Percentiles rank a stretch among this genome's conserved stretches.
Evolutionary conservation across 1,140 invertebrate species (phyloP).

Genomic region (Scaptomyza graminum): DNA sequence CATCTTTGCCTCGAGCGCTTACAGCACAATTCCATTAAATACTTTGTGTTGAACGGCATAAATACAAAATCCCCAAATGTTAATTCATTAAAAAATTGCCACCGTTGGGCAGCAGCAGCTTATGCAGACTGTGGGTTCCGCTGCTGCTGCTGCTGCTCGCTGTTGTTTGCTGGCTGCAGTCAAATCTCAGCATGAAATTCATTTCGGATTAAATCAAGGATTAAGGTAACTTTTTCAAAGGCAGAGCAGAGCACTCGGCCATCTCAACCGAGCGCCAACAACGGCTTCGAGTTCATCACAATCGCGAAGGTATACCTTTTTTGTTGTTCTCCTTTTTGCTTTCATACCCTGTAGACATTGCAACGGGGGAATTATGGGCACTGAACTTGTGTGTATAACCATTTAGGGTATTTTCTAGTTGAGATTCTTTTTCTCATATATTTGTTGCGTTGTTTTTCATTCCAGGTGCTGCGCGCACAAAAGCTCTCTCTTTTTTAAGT

Average conservation of each 20-base stretch:
- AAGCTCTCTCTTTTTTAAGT: constrained; percentile 50
- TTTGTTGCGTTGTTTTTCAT: constrained; percentile 35
- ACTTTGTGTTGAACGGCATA: constrained; percentile 28
- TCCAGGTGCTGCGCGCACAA: constrained; percentile 30
- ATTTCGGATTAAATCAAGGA: constrained; percentile 69
- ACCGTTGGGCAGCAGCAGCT: constrained; percentile 1
- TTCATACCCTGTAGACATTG: not conserved
- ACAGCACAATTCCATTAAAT: constrained; percentile 46
- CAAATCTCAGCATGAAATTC: constrained; percentile 75
- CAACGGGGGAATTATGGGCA: not conserved
- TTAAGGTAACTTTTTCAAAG: constrained; percentile 73
- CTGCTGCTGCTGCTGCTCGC: not conserved
- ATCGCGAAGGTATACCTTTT: constrained; percentile 20
- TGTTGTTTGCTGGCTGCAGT: constrained; percentile 23
- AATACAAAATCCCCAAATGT: constrained; percentile 42
- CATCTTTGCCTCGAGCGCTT: constrained; percentile 2
- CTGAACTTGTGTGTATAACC: too few relatives aligned
- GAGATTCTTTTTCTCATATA: not conserved
- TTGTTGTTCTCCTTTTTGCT: not conserved
- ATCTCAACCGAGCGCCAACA: constrained; percentile 2
- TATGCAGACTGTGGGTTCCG: constrained; percentile 8
- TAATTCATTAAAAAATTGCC: constrained; percentile 49
- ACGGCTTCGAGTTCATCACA: constrained; percentile 17
- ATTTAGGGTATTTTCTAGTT: not conserved
- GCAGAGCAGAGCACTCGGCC: constrained; percentile 10